Conservation (phyloP, 2,113 vertebrate genomes). For the Neolamprologus caudopunctatus region DNA sequence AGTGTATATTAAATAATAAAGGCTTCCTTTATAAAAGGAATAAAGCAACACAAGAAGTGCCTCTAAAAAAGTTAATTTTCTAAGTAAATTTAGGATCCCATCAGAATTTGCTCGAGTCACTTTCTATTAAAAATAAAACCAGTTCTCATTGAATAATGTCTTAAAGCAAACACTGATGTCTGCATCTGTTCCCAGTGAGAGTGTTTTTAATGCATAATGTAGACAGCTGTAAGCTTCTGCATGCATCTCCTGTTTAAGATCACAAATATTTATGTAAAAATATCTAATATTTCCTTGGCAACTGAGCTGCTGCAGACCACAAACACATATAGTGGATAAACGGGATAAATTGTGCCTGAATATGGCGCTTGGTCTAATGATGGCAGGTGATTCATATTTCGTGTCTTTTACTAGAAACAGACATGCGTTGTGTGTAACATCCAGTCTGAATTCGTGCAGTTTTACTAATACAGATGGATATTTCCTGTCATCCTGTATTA, state of each 20-base stretch:
- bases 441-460: neutral
- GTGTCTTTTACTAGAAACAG: neutral
- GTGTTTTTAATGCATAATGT: conserved; percentile 19
- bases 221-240: conserved; percentile 11
- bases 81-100: neutral
- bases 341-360: neutral
- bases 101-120: neutral
- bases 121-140: neutral
- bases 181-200: neutral
- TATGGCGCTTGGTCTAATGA: neutral
- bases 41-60: neutral
- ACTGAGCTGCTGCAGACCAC: neutral
- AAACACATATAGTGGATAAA: neutral
- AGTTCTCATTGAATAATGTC: neutral
- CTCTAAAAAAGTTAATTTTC: neutral
- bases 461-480: neutral
- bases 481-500: neutral
- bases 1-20: neutral
- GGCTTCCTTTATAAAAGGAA: neutral
- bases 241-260: conserved; percentile 31
- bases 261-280: conserved; percentile 20
- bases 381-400: neutral
- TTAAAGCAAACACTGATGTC: neutral
- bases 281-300: conserved; percentile 10
- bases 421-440: neutral